Percentiles rank a stretch among this genome's conserved stretches.
These are phyloP conservation scores for Lepidothrix coronata DNA, from an alignment of 2,113 vertebrate genomes.

Conservation along the genomic window DNA sequence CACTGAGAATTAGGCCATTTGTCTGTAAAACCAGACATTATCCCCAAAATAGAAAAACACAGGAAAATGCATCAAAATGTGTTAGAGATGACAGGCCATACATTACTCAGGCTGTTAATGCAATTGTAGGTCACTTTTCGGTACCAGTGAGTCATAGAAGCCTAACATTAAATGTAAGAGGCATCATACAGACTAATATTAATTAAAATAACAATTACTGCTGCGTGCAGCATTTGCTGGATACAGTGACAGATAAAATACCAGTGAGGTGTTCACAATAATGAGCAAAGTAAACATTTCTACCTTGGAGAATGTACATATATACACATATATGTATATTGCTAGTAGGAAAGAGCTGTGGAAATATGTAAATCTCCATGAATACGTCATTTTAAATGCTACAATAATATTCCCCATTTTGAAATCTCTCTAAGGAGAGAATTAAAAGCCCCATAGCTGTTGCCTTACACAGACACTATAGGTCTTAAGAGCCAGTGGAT, in stretches of 20 bases:
- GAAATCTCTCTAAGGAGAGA: background rate
- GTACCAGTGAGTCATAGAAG: conserved; percentile 21
- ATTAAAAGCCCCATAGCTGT: background rate
- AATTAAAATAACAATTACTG: conserved; percentile 36
- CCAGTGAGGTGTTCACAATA: background rate
- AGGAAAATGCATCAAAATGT: conserved; percentile 47
- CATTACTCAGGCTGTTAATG: conserved; percentile 25
- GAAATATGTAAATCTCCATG: background rate
- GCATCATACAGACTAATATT: background rate
- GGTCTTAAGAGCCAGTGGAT: background rate
- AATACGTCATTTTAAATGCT: background rate
- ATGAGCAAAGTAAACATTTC: background rate
- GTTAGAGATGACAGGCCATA: conserved; percentile 29
- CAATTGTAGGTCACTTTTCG: background rate
- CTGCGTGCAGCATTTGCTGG: background rate
- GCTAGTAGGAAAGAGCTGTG: background rate
- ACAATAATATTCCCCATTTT: background rate
- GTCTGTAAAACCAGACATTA: conserved; percentile 38
- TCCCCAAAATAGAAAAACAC: conserved; percentile 48
- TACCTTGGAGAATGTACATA: background rate
- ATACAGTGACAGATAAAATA: background rate
- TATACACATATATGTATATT: background rate
- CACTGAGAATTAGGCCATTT: conserved; percentile 38
- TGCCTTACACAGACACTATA: background rate
- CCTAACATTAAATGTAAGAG: background rate